Conservation (phyloP, 2,113 vertebrate species). For the Callocephalon fimbriatum region DNA sequence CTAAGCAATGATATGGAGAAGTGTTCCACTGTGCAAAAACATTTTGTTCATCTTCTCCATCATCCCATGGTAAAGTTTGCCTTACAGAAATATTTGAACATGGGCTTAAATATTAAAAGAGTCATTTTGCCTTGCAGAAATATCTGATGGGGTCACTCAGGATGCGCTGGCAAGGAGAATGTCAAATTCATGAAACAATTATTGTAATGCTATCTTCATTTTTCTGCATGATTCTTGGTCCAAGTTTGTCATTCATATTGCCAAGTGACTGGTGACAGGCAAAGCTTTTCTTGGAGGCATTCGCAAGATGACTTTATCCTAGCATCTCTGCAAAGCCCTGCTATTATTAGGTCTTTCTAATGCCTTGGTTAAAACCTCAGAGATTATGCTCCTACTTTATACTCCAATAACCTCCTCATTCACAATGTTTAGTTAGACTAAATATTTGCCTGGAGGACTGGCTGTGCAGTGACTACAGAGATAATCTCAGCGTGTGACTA, state of each 20-base stretch:
- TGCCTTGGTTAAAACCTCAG: constrained; percentile 48
- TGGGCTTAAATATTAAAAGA: neutral
- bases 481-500: neutral
- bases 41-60: neutral
- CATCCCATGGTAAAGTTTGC: neutral
- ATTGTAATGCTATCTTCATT: neutral
- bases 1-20: neutral
- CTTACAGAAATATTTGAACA: neutral
- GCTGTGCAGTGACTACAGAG: neutral
- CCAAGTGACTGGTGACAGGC: neutral
- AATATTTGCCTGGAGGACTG: constrained; percentile 53
- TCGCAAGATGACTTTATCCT: constrained; percentile 32
- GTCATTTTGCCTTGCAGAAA: constrained; percentile 23
- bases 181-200: neutral
- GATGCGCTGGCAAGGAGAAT: neutral
- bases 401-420: constrained; percentile 48
- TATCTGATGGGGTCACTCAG: neutral
- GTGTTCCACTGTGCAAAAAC: neutral
- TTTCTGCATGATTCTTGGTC: neutral
- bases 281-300: constrained; percentile 33
- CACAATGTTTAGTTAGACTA: constrained; percentile 48
- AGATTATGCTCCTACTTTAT: constrained; percentile 49
- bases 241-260: neutral
- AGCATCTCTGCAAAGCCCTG: constrained; percentile 39
- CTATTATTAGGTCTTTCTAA: constrained; percentile 57